These are phyloP conservation scores for Rhea pennata DNA, from an alignment of 2,113 vertebrate species.

Conservation along the genomic window DNA sequence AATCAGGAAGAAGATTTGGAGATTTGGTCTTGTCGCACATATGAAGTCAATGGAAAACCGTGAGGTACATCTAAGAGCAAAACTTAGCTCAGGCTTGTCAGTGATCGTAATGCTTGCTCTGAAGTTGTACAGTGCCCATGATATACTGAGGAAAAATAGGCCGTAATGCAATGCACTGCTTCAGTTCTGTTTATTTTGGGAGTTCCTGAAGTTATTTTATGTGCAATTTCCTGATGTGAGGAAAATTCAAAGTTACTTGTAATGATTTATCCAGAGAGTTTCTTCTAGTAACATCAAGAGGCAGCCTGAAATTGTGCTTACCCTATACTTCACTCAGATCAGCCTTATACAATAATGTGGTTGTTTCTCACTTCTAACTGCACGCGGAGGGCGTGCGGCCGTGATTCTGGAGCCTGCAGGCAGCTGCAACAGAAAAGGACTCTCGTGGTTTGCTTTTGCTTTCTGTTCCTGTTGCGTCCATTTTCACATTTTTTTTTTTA, in stretches of 20 bases:
- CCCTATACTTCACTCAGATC: neutral
- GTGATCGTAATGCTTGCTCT: neutral
- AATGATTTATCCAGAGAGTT: neutral
- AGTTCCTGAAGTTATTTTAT: neutral
- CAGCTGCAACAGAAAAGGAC: neutral
- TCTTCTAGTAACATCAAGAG: neutral
- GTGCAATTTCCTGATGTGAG: neutral
- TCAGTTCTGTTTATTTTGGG: neutral
- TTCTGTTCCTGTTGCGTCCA: conserved; percentile 49
- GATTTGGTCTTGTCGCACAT: neutral
- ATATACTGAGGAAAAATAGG: neutral
- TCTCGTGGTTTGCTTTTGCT: conserved; percentile 36
- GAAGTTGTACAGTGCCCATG: neutral
- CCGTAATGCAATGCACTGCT: neutral
- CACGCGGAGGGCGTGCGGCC: neutral
- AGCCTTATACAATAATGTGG: neutral
- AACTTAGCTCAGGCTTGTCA: neutral
- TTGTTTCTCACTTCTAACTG: neutral
- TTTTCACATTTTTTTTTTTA: conserved; percentile 11
- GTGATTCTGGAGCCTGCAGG: neutral
- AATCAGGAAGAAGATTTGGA: neutral
- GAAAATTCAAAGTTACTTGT: neutral
- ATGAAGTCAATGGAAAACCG: neutral
- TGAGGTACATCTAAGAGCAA: neutral
- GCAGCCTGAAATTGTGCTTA: neutral